Evolutionary conservation across 2,888 invertebrate genomes (phyloP), one percentile per base, ranked within the genome.

Genomic region (Cepaea hortensis): DNA sequence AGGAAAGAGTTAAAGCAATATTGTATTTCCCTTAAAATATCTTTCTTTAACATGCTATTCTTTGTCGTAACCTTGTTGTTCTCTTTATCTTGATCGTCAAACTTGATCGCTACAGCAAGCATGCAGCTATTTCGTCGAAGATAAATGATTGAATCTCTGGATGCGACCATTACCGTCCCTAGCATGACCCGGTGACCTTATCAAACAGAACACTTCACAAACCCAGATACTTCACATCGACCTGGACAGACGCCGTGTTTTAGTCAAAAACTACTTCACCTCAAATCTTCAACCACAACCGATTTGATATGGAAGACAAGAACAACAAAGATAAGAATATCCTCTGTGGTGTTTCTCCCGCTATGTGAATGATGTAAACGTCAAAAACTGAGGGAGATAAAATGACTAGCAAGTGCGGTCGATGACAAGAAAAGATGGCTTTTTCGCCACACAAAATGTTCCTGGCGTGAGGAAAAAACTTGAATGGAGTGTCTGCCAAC

Each of bases 191-290:
- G 55, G 11, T 18, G 77, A 77, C 77, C 77, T 77, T 77, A 77
- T 82, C 82, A 13, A 23, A 1, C 4, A n/a, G 55, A 18, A n/a
- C 55, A 82, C 82, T 23, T 72, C 55, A 82, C 2, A 55, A 13
- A 13, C 18, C 5, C 50, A 13, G 13, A 50, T 46, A 77, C 15
- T 13, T 20, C 50, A 18, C 50, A 20, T 48, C 18, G 48, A 48
- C 50, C 18, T 11, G 9, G 35, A 35, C 82, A 73, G 82, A 82
- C 72, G 50, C 72, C 82, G 4, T 11, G 23, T 46, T 7, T 46
- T 48, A 70, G 72, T 72, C 72, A 82, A 55, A 82, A 73, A 82
- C 82, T 72, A 48, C 73, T 82, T 72, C 72, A 72, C 72, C n/a
- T 50, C 11, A 50, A 13, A 73, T 82, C 73, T 82, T 73, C 20